Conservation (phyloP, 2,113 vertebrate species). For the Clarias magur region DNA sequence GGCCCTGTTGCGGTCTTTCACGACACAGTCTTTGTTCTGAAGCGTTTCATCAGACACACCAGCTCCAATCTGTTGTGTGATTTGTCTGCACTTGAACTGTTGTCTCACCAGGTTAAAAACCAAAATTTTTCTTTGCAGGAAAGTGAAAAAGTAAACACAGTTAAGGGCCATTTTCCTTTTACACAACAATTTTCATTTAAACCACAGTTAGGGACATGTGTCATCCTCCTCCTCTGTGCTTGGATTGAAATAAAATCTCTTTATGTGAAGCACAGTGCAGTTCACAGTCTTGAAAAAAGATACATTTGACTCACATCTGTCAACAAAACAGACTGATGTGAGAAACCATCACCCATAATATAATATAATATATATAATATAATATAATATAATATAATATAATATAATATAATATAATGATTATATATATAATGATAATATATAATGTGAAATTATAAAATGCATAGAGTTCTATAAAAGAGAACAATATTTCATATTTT, state of each 20-base stretch:
- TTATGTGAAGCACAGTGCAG: background rate
- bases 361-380: too few species aligned
- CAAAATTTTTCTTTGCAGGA: background rate
- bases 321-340: background rate
- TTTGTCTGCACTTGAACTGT: too few species aligned
- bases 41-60: too few species aligned
- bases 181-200: background rate
- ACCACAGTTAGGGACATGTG: too few species aligned
- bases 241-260: conserved; percentile 20
- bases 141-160: background rate
- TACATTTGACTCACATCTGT: conserved; percentile 22
- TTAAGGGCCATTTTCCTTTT: background rate
- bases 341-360: background rate
- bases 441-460: too few species aligned
- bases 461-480: too few species aligned
- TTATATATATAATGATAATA: background rate
- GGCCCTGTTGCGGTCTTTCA: too few species aligned
- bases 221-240: background rate
- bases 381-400: too few species aligned
- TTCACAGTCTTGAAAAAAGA: conserved; percentile 11
- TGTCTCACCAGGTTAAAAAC: background rate
- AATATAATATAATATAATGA: too few species aligned
- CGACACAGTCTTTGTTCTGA: too few species aligned
- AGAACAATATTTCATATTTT: too few species aligned
- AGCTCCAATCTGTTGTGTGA: too few species aligned